Evolutionary conservation across 1,140 invertebrate species (phyloP).

Genomic region (Pseudobourletiella spinata): DNA sequence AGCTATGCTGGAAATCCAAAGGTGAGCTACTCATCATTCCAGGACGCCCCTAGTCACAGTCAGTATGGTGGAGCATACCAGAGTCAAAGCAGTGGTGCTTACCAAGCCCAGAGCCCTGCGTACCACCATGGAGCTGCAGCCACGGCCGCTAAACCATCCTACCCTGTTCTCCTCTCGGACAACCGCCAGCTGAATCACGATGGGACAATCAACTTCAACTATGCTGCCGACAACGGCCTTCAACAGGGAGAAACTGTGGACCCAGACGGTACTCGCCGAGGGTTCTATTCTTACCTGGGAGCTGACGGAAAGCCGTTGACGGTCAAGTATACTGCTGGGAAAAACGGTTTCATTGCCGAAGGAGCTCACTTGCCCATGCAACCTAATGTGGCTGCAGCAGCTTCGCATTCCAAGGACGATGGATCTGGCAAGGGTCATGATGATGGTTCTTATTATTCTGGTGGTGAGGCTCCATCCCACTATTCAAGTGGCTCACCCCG

Average conservation of each 20-base stretch:
- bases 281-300: conserved; percentile 53
- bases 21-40: neutral
- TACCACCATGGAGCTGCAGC: neutral
- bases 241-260: conserved; percentile 54
- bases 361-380: conserved; percentile 33
- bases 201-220: conserved; percentile 41
- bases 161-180: conserved; percentile 27
- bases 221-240: conserved; percentile 55
- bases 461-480: neutral
- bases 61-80: neutral
- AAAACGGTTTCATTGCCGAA: conserved; percentile 38
- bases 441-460: conserved; percentile 13
- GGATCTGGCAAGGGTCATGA: neutral
- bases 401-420: conserved; percentile 27
- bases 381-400: conserved; percentile 20
- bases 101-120: neutral
- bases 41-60: conserved; percentile 1
- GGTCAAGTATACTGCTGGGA: conserved; percentile 47
- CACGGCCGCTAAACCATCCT: conserved; percentile 17
- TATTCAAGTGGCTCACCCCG: neutral
- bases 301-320: conserved; percentile 47
- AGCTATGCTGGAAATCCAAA: neutral
- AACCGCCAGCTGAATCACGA: conserved; percentile 31
- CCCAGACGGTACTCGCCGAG: conserved; percentile 53
- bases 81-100: neutral